These are phyloP conservation scores for Ochotona curzoniae DNA, from an alignment of 2,113 vertebrate genomes.

Conservation along the genomic window DNA sequence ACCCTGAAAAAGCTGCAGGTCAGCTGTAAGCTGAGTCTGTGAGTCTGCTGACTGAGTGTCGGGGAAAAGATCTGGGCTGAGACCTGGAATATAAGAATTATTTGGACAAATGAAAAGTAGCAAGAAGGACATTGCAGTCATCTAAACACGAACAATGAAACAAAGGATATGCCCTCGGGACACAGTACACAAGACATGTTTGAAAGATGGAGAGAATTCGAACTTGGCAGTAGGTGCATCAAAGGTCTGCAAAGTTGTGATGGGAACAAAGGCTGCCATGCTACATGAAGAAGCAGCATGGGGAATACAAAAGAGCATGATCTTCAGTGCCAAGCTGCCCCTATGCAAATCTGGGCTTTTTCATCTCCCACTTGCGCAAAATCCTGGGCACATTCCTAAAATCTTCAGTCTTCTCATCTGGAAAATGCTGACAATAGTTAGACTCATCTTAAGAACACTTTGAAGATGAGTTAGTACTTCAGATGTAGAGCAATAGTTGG, in stretches of 20 bases:
- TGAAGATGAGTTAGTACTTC: conserved; percentile 30
- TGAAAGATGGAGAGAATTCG: neutral
- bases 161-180: neutral
- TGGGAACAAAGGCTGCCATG: neutral
- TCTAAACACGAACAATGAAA: neutral
- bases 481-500: neutral
- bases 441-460: neutral
- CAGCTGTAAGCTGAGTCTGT: neutral
- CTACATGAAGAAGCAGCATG: neutral
- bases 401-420: neutral
- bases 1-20: neutral
- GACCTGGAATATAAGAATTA: neutral
- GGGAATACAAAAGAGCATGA: neutral
- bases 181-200: conserved; percentile 30
- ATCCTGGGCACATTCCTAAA: neutral
- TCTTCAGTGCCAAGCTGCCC: neutral
- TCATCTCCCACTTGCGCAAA: neutral
- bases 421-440: neutral
- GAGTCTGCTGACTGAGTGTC: conserved; percentile 11
- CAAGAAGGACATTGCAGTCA: neutral
- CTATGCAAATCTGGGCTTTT: neutral
- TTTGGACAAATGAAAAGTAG: conserved; percentile 16
- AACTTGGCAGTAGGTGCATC: neutral
- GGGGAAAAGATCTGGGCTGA: neutral
- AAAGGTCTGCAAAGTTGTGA: neutral